Conservation (phyloP, 2,888 invertebrate genomes). For the Dryobota labecula region DNA sequence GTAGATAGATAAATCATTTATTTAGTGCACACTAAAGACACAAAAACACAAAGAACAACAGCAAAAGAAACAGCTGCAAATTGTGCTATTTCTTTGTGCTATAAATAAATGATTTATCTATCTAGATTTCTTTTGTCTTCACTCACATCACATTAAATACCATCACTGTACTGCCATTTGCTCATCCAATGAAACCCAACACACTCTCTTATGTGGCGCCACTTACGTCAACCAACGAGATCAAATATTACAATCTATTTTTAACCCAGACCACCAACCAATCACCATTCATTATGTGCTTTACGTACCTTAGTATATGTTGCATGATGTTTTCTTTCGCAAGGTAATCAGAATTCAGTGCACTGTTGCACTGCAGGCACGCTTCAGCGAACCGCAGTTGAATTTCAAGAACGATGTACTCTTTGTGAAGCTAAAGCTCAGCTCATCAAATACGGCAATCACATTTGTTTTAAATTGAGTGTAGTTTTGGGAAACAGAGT, state of each 20-base stretch:
- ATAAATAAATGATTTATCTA: too few relatives aligned
- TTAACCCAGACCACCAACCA: constrained; percentile 5
- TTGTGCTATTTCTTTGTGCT: too few relatives aligned
- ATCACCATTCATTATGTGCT: constrained; percentile 4
- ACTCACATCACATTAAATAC: neutral
- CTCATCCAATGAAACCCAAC: neutral
- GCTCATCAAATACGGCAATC: neutral
- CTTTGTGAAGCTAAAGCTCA: neutral
- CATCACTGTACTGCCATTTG: neutral
- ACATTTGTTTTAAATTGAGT: neutral
- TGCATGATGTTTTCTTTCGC: constrained; percentile 3
- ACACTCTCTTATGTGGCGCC: neutral
- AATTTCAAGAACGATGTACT: constrained; percentile 16
- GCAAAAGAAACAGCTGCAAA: too few relatives aligned
- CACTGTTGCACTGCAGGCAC: constrained; percentile 15
- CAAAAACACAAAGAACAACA: too few relatives aligned
- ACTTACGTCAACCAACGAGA: constrained; percentile 5
- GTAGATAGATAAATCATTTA: too few relatives aligned
- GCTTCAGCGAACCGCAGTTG: neutral
- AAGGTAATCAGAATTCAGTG: constrained; percentile 33
- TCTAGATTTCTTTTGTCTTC: too few relatives aligned
- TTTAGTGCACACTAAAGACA: too few relatives aligned
- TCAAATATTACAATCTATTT: constrained; percentile 4
- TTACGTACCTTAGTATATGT: neutral
- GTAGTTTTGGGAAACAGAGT: neutral